A percentile compares a stretch with the other conserved stretches of the same genome.
phyloP scores from a whole-genome alignment of 2,888 invertebrate genomes.

The Melanophora roralis region DNA sequence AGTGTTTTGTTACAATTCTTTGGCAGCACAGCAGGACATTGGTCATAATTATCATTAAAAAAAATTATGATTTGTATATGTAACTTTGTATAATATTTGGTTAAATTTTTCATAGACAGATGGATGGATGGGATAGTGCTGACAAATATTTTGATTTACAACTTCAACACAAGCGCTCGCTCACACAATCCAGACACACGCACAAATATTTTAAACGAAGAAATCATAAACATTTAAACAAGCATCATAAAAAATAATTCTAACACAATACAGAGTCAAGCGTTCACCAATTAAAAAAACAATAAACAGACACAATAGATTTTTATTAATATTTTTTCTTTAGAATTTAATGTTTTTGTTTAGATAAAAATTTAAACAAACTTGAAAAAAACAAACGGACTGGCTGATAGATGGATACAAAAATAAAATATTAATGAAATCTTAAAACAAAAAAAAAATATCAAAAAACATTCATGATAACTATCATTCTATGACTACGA shows the following conservation, averaged over 20 bases:
- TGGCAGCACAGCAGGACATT: conserved; percentile 41
- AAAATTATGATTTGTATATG: conserved; percentile 57
- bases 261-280: not conserved
- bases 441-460: not conserved
- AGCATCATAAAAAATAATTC: conserved; percentile 40
- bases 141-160: conserved; percentile 62
- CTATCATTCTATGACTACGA: conserved; percentile 15
- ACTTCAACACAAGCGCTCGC: conserved; percentile 26
- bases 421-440: conserved; percentile 41
- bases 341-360: conserved; percentile 41
- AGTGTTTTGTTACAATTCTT: conserved; percentile 2
- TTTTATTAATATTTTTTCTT: conserved; percentile 50
- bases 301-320: conserved; percentile 47
- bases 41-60: conserved; percentile 48
- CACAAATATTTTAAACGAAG: not conserved
- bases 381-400: not conserved
- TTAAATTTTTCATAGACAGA: not conserved
- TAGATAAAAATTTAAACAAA: conserved; percentile 4
- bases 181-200: not conserved
- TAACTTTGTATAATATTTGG: not conserved
- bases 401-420: conserved; percentile 4
- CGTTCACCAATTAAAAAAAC: conserved; percentile 23
- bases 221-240: conserved; percentile 56
- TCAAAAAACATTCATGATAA: conserved; percentile 28
- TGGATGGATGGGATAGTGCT: conserved; percentile 34